phyloP scores from a whole-genome alignment of 2,113 vertebrate genomes.

The Machaerirhynchus nigripectus region DNA sequence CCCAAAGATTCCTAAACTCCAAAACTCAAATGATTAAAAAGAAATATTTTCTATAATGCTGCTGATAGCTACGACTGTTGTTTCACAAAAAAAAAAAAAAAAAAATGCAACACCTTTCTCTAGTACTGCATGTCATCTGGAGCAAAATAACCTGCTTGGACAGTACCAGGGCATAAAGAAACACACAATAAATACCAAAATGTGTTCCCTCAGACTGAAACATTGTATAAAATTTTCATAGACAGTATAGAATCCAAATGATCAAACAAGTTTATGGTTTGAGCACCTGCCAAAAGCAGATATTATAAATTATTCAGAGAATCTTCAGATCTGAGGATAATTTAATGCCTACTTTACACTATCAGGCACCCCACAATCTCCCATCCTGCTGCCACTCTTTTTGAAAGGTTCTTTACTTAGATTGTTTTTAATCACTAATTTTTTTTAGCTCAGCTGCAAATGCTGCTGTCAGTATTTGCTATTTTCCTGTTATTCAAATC shows the following conservation, averaged over 20 bases:
- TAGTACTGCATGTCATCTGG: not conserved
- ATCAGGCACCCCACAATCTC: not conserved
- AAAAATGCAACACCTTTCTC: not conserved
- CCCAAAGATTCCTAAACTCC: not conserved
- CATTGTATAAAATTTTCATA: not conserved
- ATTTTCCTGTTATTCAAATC: not conserved
- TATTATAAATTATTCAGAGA: not conserved
- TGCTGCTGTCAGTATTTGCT: not conserved
- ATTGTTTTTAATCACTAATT: not conserved
- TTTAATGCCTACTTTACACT: not conserved
- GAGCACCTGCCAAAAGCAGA: not conserved
- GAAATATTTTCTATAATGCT: not conserved
- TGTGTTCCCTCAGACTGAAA: not conserved
- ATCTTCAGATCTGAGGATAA: not conserved
- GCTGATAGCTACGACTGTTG: not conserved
- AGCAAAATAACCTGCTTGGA: not conserved
- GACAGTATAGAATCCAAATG: not conserved
- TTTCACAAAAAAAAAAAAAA: not conserved
- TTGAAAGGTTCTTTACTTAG: not conserved
- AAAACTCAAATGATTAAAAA: not conserved
- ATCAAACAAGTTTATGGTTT: not conserved
- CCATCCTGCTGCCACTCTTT: not conserved
- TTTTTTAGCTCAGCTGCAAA: not conserved
- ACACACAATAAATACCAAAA: not conserved
- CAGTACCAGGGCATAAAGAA: not conserved